Conservation (phyloP, 2,797 vertebrate genomes). For the Pseudochirops cupreus region DNA sequence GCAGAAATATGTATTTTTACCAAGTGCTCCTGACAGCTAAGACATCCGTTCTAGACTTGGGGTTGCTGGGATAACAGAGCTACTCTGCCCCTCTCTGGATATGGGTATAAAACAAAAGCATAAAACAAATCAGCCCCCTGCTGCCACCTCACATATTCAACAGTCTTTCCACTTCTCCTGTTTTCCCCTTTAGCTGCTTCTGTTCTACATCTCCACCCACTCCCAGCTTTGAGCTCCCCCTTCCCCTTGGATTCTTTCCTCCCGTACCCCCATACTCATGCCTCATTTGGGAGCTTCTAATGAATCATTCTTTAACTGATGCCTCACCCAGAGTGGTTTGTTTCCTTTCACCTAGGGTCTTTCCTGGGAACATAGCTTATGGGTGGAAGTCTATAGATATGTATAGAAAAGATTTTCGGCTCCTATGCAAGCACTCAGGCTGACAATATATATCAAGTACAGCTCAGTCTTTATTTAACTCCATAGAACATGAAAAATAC, state of each 20-base stretch:
- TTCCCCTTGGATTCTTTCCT: neutral
- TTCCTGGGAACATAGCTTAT: neutral
- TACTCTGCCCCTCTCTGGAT: neutral
- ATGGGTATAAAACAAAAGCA: neutral
- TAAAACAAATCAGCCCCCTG: conserved; percentile 8
- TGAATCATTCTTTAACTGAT: neutral
- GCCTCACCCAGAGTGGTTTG: neutral
- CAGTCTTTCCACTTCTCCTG: neutral
- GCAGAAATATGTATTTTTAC: conserved; percentile 79
- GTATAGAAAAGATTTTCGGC: neutral
- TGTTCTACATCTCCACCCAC: neutral
- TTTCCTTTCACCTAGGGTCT: neutral
- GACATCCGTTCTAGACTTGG: conserved; percentile 49
- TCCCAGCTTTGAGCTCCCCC: neutral
- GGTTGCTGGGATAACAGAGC: conserved; percentile 60
- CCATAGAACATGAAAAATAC: neutral
- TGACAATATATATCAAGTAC: neutral
- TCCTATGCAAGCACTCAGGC: neutral
- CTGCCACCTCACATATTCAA: neutral
- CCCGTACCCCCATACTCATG: neutral
- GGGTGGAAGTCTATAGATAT: neutral
- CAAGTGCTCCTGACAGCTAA: conserved; percentile 77
- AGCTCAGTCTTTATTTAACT: neutral
- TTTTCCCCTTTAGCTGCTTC: neutral
- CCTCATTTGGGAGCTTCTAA: neutral